A percentile compares a stretch with the other conserved stretches of the same genome.
phyloP scores from a whole-genome alignment of 1,140 invertebrate species.

The Heliconius hermathena region DNA sequence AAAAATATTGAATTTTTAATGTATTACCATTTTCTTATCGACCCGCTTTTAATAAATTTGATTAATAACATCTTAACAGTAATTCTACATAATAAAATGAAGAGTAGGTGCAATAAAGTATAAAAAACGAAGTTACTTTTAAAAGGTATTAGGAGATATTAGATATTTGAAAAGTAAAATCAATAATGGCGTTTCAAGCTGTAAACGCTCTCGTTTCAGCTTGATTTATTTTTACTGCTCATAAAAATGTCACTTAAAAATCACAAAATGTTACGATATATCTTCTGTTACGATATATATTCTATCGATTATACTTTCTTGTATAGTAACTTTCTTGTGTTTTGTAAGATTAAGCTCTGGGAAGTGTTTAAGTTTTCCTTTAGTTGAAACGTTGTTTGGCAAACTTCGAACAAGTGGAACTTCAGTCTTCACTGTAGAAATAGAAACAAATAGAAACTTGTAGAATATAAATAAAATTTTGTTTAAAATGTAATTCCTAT shows the following conservation, averaged over 20 bases:
- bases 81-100: no score
- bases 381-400: background rate
- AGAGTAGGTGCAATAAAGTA: background rate
- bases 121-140: background rate
- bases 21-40: no score
- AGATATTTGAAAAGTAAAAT: slow-evolving; percentile 15
- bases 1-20: no score
- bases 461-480: background rate
- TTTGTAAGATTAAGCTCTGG: background rate
- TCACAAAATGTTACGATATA: background rate
- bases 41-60: no score
- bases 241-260: background rate
- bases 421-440: background rate
- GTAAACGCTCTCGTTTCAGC: slow-evolving; percentile 9
- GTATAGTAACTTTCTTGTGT: background rate
- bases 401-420: background rate
- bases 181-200: background rate
- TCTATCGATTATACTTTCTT: background rate
- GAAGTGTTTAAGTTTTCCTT: background rate
- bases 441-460: background rate
- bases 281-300: background rate
- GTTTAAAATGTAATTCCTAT: background rate
- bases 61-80: no score
- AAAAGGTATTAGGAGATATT: background rate
- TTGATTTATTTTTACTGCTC: slow-evolving; percentile 20